Evolutionary conservation across 2,797 vertebrate species (phyloP), one percentile per base, ranked within the genome.

Genomic region (Margarornis squamiger): DNA sequence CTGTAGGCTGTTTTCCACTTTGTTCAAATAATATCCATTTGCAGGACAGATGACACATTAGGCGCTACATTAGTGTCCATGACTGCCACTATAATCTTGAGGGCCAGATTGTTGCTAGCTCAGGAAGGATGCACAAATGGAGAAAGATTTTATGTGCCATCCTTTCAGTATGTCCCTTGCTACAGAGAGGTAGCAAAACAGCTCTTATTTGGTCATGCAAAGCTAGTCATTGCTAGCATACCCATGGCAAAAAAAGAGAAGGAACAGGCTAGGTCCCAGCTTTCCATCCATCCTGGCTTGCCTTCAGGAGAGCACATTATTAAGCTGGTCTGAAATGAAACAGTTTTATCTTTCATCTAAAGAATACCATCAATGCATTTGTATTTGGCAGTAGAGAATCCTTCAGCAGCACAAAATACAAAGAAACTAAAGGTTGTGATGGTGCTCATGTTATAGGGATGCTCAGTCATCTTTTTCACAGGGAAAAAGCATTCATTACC

Each of bases 11-110:
- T 79, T 88, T 94, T 96, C 80, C 92, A 27, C 92, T 93, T 73
- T 92, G 75, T 88, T 95, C 90, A 65, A 94, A 77, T 70, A 71
- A 84, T 61, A 85, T 7, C 72, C 27, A 52, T 83, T 87, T 95
- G 67, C 66, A 79, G 80, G 88, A 63, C 77, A 91, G 68, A 82
- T 86, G 86, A 90, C 89, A 95, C 59, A 70, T 83, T 80, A 83
- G 78, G 58, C 1, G 2, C 72, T 85, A 54, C 58, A 58, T 92
- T 92, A 92, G 63, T 81, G 55, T 90, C 68, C 36, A 34, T 61
- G 74, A 48, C 71, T 90, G 73, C 59, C 36, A 10, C 43, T 54
- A 4, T 76, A 68, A 85, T 79, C 49, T 39, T 75, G 45, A 61
- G 54, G 63, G 52, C 20, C 76, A 87, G 76, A 81, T 36, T 92